A percentile compares a stretch with the other conserved stretches of the same genome.
Conservation (phyloP, 2,888 invertebrate genomes). For the Cremastinae sp. region DNA sequence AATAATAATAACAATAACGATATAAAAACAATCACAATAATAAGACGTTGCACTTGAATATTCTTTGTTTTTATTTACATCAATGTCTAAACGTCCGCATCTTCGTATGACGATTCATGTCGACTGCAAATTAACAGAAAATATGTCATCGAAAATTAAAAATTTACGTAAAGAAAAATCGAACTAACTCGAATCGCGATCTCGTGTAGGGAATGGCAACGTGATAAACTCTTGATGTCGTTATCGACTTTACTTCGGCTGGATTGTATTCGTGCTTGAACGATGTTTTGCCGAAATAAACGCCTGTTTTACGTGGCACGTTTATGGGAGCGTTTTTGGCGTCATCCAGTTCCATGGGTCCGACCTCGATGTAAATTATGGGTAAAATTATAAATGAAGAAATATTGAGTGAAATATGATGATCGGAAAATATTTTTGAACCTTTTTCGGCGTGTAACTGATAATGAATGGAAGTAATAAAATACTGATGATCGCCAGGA, state of each 20-base stretch:
- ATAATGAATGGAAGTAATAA: slow-evolving; percentile 46
- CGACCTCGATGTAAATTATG: slow-evolving; percentile 21
- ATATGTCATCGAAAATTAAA: neutral
- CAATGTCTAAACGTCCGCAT: too few species aligned
- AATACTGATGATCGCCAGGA: slow-evolving; percentile 25
- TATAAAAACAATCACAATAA: neutral
- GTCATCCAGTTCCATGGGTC: slow-evolving; percentile 18
- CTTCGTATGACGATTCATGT: slow-evolving; percentile 44
- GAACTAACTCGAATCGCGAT: slow-evolving; percentile 47
- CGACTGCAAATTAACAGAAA: slow-evolving; percentile 36
- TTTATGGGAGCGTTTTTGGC: slow-evolving; percentile 3
- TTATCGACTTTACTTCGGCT: slow-evolving; percentile 51
- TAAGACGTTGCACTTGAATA: neutral
- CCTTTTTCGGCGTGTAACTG: slow-evolving; percentile 46
- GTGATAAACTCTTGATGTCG: slow-evolving; percentile 53
- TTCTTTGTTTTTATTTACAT: too few species aligned
- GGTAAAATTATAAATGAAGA: neutral
- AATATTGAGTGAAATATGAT: too few species aligned
- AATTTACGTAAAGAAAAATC: neutral
- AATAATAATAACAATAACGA: neutral
- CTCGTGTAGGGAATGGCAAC: slow-evolving; percentile 49
- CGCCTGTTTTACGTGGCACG: slow-evolving; percentile 2
- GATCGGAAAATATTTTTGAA: too few species aligned
- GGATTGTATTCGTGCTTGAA: slow-evolving; percentile 28
- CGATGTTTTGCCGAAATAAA: slow-evolving; percentile 25